Evolutionary conservation across 2,797 vertebrate genomes (phyloP).

Genomic region (Sebastes hubbsi): DNA sequence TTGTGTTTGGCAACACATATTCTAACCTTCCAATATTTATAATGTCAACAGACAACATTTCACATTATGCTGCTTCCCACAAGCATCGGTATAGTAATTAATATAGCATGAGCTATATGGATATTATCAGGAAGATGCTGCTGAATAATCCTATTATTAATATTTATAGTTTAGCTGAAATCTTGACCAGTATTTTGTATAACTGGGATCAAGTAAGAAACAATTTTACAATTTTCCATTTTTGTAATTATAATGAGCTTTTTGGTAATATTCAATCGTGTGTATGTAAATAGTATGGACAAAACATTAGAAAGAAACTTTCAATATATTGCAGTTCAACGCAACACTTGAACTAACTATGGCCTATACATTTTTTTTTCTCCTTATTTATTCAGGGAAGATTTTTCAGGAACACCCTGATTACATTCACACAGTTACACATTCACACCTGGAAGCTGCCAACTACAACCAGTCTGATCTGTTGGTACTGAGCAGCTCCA

Average conservation of each 20-base stretch:
- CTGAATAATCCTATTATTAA: neutral
- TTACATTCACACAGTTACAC: too few species aligned
- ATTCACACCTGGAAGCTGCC: too few species aligned
- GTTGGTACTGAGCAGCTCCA: too few species aligned
- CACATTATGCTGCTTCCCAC: constrained; percentile 9
- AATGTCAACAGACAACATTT: constrained; percentile 24
- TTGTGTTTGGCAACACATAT: constrained; percentile 34
- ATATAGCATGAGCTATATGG: neutral
- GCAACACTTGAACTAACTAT: neutral
- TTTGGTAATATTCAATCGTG: neutral
- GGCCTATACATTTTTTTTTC: too few species aligned
- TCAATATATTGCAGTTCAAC: neutral
- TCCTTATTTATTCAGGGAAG: too few species aligned
- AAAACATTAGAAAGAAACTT: neutral
- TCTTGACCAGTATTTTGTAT: neutral
- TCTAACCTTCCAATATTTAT: constrained; percentile 20
- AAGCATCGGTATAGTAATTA: neutral
- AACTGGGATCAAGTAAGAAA: neutral
- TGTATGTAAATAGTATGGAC: neutral
- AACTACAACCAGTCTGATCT: too few species aligned
- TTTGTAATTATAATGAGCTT: neutral
- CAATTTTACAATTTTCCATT: fast-evolving
- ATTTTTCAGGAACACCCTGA: too few species aligned
- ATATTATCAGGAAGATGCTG: constrained; percentile 4
- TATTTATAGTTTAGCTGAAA: neutral